Percentiles rank a stretch among this genome's conserved stretches.
Conservation (phyloP, 2,797 vertebrate species). For the Channallabes apus region DNA sequence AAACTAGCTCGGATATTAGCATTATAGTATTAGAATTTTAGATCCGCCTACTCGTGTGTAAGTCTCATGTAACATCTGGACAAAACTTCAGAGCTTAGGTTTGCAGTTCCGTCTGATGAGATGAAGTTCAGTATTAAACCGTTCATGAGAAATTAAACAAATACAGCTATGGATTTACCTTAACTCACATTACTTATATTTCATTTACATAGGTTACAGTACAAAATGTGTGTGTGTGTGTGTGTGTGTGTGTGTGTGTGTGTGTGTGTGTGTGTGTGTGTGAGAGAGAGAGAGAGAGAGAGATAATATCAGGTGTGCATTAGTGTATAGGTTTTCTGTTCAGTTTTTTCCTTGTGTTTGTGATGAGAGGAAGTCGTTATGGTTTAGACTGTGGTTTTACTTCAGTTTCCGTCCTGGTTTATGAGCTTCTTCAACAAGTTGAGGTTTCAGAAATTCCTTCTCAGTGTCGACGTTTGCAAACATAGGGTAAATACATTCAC, state of each 20-base stretch:
- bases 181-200: neutral
- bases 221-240: neutral
- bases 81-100: neutral
- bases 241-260: no score
- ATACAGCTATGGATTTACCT: neutral
- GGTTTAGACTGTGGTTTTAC: neutral
- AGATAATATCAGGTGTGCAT: neutral
- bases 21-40: neutral
- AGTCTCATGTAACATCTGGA: neutral
- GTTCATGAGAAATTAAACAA: neutral
- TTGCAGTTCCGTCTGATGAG: neutral
- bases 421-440: neutral
- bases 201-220: neutral
- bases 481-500: neutral
- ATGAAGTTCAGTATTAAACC: neutral
- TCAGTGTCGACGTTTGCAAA: neutral
- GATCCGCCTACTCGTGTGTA: neutral
- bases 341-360: neutral
- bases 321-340: neutral
- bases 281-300: no score
- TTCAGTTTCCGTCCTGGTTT: conserved; percentile 4
- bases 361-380: conserved; percentile 12
- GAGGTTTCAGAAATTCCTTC: neutral
- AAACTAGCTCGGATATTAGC: no score
- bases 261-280: no score